A percentile compares a stretch with the other conserved stretches of the same genome.
Conservation (phyloP, 2,113 vertebrate genomes). For the Rhea americana region DNA sequence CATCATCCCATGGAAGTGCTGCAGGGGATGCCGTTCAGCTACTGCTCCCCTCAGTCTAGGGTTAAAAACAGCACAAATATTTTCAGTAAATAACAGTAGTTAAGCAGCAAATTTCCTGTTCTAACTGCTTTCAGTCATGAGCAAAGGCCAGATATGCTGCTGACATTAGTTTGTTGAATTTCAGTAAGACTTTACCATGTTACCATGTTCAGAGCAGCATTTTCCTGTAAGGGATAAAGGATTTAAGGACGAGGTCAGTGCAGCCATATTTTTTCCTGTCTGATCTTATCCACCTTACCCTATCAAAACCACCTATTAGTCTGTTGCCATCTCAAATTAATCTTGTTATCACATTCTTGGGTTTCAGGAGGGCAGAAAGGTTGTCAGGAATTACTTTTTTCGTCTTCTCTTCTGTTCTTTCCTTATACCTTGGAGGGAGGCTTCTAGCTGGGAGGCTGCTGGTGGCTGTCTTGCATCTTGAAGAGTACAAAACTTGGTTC, state of each 20-base stretch:
- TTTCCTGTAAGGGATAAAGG: neutral
- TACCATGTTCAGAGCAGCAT: neutral
- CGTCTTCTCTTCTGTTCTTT: neutral
- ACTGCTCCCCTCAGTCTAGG: neutral
- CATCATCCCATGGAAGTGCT: neutral
- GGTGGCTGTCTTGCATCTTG: neutral
- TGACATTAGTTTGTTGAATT: neutral
- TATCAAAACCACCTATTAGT: neutral
- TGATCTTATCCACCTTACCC: neutral
- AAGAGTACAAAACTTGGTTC: neutral
- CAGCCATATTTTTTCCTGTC: neutral
- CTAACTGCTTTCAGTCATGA: neutral
- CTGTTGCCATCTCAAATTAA: neutral
- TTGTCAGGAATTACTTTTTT: neutral
- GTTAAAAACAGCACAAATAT: neutral
- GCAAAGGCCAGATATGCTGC: no score
- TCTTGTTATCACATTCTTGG: neutral
- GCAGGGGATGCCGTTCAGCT: neutral
- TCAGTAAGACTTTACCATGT: neutral
- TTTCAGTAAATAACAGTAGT: neutral
- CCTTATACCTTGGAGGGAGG: neutral
- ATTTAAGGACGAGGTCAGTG: accelerated
- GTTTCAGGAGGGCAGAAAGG: neutral
- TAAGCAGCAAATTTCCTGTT: neutral
- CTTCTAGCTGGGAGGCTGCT: neutral